Evolutionary conservation across 2,888 invertebrate species (phyloP).

Genomic region (Candidula unifasciata): DNA sequence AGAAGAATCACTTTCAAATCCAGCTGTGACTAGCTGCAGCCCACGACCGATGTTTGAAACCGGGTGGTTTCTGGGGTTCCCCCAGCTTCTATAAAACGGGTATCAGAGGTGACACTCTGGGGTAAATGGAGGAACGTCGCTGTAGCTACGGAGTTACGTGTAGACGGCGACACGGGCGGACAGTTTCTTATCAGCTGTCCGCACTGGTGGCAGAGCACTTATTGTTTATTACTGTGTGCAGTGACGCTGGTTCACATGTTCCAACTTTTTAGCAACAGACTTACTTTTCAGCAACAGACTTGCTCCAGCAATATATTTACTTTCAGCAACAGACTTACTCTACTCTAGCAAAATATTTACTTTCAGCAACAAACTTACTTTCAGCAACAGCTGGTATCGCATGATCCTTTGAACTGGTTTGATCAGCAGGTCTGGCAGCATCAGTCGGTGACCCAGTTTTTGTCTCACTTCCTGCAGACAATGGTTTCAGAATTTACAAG

Average conservation of each 20-base stretch:
- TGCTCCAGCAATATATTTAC: too few species aligned
- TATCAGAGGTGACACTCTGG: too few species aligned
- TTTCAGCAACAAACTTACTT: slow-evolving; percentile 78
- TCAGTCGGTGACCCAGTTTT: slow-evolving; percentile 94
- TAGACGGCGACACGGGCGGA: too few species aligned
- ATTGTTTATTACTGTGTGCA: slow-evolving; percentile 91
- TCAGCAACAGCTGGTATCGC: slow-evolving; percentile 94
- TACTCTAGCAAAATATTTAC: neutral
- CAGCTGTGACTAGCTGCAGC: too few species aligned
- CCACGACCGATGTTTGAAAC: too few species aligned
- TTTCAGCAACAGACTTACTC: too few species aligned
- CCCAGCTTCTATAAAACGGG: too few species aligned
- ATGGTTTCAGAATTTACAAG: slow-evolving; percentile 26
- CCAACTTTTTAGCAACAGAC: too few species aligned
- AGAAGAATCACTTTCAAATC: too few species aligned
- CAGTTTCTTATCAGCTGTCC: neutral
- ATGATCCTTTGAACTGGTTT: slow-evolving; percentile 99
- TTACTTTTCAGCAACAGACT: slow-evolving; percentile 33
- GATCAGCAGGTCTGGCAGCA: slow-evolving; percentile 95
- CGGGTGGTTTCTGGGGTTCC: too few species aligned
- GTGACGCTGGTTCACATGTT: slow-evolving; percentile 82
- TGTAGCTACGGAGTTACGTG: too few species aligned
- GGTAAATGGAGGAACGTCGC: too few species aligned
- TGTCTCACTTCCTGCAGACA: slow-evolving; percentile 87
- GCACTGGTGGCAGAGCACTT: slow-evolving; percentile 42